Percentiles rank a stretch among this genome's conserved stretches.
phyloP scores from a whole-genome alignment of 2,888 invertebrate genomes.

The Yponomeuta cagnagella region DNA sequence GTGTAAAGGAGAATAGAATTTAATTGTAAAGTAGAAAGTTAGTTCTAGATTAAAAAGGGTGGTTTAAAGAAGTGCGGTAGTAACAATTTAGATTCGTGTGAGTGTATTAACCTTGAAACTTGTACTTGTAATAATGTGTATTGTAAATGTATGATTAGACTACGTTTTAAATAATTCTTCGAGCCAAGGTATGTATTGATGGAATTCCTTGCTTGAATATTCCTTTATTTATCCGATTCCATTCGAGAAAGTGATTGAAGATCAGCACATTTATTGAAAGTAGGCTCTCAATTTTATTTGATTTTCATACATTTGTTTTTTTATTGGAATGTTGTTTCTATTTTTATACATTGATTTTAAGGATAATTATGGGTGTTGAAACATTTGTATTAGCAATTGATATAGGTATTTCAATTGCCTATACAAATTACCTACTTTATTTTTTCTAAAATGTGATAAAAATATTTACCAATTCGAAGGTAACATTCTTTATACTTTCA shows the following conservation, averaged over 20 bases:
- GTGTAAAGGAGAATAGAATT: background rate
- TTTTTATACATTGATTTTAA: too few species aligned
- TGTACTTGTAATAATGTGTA: background rate
- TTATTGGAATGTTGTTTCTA: background rate
- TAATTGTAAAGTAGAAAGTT: background rate
- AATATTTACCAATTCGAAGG: too few species aligned
- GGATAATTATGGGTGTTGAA: too few species aligned
- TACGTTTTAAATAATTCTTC: background rate
- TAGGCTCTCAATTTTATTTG: background rate
- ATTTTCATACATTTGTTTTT: background rate
- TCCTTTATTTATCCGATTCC: background rate
- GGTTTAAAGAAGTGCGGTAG: background rate
- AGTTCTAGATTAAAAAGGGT: background rate
- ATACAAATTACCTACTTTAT: too few species aligned
- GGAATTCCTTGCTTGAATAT: background rate
- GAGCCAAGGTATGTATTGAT: background rate
- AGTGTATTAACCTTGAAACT: conserved; percentile 3
- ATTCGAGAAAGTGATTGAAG: background rate
- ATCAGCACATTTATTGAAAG: background rate
- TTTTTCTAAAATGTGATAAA: too few species aligned
- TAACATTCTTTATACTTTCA: too few species aligned
- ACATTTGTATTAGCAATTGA: too few species aligned
- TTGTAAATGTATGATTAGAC: background rate
- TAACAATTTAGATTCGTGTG: background rate
- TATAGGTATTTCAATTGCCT: too few species aligned